A percentile compares a stretch with the other conserved stretches of the same genome.
Evolutionary conservation across 2,888 invertebrate species (phyloP).

Genomic region (Epiperipatus broadwayi): DNA sequence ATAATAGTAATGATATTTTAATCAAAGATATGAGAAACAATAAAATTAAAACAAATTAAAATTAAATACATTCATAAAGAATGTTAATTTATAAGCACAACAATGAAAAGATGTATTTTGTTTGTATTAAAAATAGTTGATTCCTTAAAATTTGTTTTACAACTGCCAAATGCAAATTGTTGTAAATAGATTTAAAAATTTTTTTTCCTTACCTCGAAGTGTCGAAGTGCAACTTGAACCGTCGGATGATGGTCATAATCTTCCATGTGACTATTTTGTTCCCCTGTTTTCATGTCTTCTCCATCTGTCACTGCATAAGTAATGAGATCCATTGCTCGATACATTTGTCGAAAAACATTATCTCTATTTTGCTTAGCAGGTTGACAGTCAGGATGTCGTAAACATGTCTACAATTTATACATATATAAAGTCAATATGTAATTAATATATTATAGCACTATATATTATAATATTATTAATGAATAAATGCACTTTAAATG

Average conservation of each 20-base stretch:
- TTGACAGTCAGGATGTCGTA: conserved; percentile 81
- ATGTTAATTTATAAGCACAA: too few relatives aligned
- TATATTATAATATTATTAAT: conserved; percentile 12
- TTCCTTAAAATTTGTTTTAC: too few relatives aligned
- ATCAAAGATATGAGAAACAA: too few relatives aligned
- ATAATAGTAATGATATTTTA: too few relatives aligned
- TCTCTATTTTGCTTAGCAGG: conserved; percentile 86
- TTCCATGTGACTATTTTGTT: conserved; percentile 18
- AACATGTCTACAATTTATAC: conserved; percentile 46
- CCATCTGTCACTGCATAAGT: conserved; percentile 94
- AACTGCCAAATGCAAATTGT: conserved; percentile 1
- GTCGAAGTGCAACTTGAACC: conserved; percentile 59
- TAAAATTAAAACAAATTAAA: too few relatives aligned
- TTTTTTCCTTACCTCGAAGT: conserved; percentile 44
- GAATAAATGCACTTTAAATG: too few relatives aligned
- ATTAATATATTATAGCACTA: conserved; percentile 4
- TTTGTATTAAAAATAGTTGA: too few relatives aligned
- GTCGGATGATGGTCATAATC: conserved; percentile 31
- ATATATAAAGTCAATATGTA: conserved; percentile 1
- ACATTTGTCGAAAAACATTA: conserved; percentile 93
- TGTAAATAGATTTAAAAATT: not conserved
- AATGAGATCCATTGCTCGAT: conserved; percentile 87
- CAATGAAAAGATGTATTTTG: too few relatives aligned
- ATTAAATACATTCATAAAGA: too few relatives aligned
- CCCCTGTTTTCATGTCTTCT: conserved; percentile 31